A percentile compares a stretch with the other conserved stretches of the same genome.
Evolutionary conservation across 1,140 invertebrate genomes (phyloP).

Genomic region (Dendroctonus valens): DNA sequence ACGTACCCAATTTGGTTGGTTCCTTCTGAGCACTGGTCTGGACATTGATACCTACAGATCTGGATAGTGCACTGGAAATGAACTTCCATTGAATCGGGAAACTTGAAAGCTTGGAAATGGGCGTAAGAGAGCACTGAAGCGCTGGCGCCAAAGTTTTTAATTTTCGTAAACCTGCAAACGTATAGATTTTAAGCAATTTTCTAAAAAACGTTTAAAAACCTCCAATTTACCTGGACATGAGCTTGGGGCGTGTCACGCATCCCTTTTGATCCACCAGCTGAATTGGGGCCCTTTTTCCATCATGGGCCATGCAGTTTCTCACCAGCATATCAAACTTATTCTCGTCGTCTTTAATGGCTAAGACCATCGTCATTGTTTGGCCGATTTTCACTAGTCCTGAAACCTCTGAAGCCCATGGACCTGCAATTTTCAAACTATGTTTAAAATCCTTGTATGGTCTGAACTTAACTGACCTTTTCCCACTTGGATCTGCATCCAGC

Average conservation of each 20-base stretch:
- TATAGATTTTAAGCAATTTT: conserved; percentile 1
- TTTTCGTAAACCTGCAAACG: conserved; percentile 77
- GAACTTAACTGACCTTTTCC: conserved; percentile 65
- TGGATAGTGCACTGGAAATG: conserved; percentile 96
- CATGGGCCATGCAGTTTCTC: conserved; percentile 90
- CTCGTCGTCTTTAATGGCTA: conserved; percentile 94
- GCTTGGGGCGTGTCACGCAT: conserved; percentile 86
- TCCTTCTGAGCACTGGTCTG: conserved; percentile 78
- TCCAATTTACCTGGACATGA: conserved; percentile 68
- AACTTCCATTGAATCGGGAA: conserved; percentile 95
- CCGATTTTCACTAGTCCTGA: conserved; percentile 93
- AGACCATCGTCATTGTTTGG: conserved; percentile 95
- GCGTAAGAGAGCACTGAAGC: conserved; percentile 90
- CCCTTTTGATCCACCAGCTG: conserved; percentile 91
- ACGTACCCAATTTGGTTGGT: conserved; percentile 21
- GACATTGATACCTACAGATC: conserved; percentile 89
- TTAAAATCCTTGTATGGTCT: not conserved
- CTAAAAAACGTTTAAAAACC: not conserved
- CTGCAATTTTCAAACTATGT: conserved; percentile 44
- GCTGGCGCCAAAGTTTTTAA: conserved; percentile 91
- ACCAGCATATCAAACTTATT: conserved; percentile 96
- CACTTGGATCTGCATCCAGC: conserved; percentile 93
- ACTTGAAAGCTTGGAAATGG: conserved; percentile 94
- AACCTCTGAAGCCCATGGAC: conserved; percentile 93
- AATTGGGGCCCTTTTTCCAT: conserved; percentile 91